These are phyloP conservation scores for Caradrina kadenii DNA, from an alignment of 2,888 invertebrate species.

Conservation along the genomic window DNA sequence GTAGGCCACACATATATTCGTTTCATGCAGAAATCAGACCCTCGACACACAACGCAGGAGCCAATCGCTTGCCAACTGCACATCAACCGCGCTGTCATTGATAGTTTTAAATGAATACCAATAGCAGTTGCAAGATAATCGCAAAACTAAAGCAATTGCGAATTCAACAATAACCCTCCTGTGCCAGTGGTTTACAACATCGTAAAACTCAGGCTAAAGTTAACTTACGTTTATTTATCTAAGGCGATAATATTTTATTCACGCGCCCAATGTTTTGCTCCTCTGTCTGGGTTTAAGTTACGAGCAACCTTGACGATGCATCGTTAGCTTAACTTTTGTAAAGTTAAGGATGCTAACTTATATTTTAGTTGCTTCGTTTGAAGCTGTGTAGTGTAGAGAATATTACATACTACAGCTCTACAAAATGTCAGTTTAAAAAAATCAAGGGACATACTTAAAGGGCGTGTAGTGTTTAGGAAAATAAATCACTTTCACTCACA, in stretches of 20 bases:
- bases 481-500: no score
- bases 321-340: constrained; percentile 30
- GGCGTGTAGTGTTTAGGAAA: no score
- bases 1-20: no score
- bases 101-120: no score
- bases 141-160: constrained; percentile 18
- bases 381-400: background rate
- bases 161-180: constrained; percentile 17
- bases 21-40: no score
- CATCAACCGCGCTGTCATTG: no score
- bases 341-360: constrained; percentile 22
- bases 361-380: constrained; percentile 10
- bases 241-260: constrained; percentile 50
- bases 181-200: constrained; percentile 45
- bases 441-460: no score
- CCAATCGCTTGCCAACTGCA: no score
- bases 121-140: constrained; percentile 9
- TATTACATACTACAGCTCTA: no score
- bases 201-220: constrained; percentile 47
- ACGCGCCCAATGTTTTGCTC: constrained; percentile 16
- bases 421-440: no score
- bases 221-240: constrained; percentile 50
- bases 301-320: constrained; percentile 15
- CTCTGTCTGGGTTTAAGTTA: constrained; percentile 25
- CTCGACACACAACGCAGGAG: no score